Base-by-base conservation (phyloP, 1,140 invertebrate species). In the Tetramorium alpestre region DNA sequence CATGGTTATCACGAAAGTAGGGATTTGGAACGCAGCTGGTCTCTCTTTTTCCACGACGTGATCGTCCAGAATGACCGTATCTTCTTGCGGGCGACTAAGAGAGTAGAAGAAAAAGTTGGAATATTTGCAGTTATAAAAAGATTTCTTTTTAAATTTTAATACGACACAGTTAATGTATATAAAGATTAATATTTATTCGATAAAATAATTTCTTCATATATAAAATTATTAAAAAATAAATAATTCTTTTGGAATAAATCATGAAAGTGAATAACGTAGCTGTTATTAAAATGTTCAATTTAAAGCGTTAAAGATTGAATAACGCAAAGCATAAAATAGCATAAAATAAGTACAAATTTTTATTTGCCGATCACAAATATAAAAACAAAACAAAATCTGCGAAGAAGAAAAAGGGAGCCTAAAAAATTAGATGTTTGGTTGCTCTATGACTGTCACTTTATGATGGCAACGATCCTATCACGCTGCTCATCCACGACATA, bases 401-500 rank as follows among this genome's bases (percentile, higher is more conserved):
- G 5, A 7, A 25, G 10, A 47, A 44, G 6, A 64, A 33, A 44
- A 33, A 4, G 0, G 4, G 5, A 33, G 8, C 16, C 28, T 25
- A 22, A 18, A 69, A 70, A 28, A 5, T 6, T 0, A 10, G 6
- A 28, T 6, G 8, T 69, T 54, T 10, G 7, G 2, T 33, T 33
- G n/a, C 13, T 16, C 3, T 51, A 33, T 13, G 11, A 28, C 25
- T 18, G 11, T 5, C 25, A 49, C 54, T 73, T 47, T 49, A 49
- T 16, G 41, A 60, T 6, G 54, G 54, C 75, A 67, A 76, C 67
- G 51, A 81, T 54, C n/a, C 44, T 22, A 49, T 67, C 22, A 49
- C 16, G 51, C 64, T 58, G 51, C 64, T 86, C 64, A 86, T 86
- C 75, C 64, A 11, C 64, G 22, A 67, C 76, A 41, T 54, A 75